These are phyloP conservation scores for Antedon mediterranea DNA, from an alignment of 53 echinoderm and acorn worm species.

Conservation along the genomic window DNA sequence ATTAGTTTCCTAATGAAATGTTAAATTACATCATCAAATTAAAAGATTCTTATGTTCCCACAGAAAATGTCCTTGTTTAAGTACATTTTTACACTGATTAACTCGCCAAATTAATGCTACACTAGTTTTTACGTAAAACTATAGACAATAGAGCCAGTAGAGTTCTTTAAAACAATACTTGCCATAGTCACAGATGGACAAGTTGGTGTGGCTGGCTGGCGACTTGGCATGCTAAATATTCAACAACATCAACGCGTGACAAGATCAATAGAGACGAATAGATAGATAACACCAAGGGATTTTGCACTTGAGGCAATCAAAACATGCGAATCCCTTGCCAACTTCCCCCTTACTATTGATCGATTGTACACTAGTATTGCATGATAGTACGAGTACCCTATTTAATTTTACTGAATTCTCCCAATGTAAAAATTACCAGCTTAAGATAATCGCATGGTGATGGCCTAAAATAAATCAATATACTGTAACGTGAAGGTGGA, in stretches of 20 bases:
- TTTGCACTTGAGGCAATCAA: constrained; percentile 1
- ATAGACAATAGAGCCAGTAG: neutral
- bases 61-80: neutral
- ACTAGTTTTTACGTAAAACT: neutral
- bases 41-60: neutral
- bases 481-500: no score
- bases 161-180: neutral
- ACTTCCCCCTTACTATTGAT: neutral
- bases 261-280: neutral
- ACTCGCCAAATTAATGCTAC: neutral
- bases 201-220: neutral
- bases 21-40: no score
- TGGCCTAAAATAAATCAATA: no score
- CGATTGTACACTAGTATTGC: neutral
- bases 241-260: neutral
- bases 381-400: neutral
- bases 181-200: neutral
- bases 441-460: no score
- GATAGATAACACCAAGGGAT: neutral
- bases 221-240: neutral
- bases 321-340: neutral
- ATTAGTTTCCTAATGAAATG: no score
- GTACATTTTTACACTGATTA: neutral
- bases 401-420: neutral
- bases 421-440: neutral